phyloP scores from a whole-genome alignment of 2,888 invertebrate genomes.

The Exocentrus adspersus region DNA sequence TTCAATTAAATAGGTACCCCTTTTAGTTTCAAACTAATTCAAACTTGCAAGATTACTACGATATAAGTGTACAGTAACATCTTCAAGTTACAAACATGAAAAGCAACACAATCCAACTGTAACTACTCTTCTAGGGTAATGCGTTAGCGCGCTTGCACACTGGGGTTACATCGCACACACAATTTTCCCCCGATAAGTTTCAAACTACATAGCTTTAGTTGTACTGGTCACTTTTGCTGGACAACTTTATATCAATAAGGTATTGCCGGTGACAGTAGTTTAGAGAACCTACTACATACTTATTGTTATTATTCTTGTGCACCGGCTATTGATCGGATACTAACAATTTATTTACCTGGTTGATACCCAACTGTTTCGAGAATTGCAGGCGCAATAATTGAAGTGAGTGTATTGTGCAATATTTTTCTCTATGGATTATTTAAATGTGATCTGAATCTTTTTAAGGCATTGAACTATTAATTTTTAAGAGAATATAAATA shows the following conservation, averaged over 20 bases:
- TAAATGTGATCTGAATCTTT: too few species aligned
- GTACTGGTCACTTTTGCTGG: constrained; percentile 24
- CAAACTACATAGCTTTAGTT: constrained; percentile 18
- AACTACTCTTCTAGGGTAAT: constrained; percentile 7
- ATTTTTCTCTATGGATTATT: too few species aligned
- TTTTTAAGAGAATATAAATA: too few species aligned
- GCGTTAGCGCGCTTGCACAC: constrained; percentile 30
- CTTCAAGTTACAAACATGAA: too few species aligned
- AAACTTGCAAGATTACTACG: too few species aligned
- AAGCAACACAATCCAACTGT: constrained; percentile 7
- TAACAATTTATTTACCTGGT: not conserved
- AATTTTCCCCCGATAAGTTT: constrained; percentile 16
- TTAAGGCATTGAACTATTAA: too few species aligned
- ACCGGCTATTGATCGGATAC: constrained; percentile 8
- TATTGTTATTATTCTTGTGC: constrained; percentile 6
- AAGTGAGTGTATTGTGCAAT: constrained; percentile 5
- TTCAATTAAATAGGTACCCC: too few species aligned
- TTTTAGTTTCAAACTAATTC: too few species aligned
- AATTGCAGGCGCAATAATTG: not conserved
- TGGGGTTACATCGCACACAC: constrained; percentile 14
- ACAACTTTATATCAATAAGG: constrained; percentile 16
- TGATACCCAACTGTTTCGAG: constrained; percentile 1
- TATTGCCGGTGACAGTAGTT: constrained; percentile 5
- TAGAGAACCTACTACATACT: too few species aligned
- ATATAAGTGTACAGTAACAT: too few species aligned